Percentiles rank a stretch among this genome's conserved stretches.
Evolutionary conservation across 2,113 vertebrate genomes (phyloP).

Genomic region (Macquaria australasica): DNA sequence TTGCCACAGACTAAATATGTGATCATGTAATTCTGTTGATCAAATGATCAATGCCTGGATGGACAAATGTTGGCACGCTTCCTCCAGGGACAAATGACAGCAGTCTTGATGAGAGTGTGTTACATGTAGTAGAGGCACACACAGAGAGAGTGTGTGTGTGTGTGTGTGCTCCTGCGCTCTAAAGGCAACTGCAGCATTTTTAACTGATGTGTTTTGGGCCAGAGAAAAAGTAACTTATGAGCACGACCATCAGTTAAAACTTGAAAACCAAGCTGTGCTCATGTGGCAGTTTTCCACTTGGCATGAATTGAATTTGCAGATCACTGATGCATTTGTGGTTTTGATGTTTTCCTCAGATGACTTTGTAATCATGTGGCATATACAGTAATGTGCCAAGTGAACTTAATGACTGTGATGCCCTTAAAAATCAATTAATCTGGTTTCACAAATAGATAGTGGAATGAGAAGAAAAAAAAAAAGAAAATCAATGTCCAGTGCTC

Average conservation of each 20-base stretch:
- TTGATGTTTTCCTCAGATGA: slow-evolving; percentile 17
- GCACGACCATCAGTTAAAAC: neutral
- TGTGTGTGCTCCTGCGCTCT: neutral
- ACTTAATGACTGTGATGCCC: neutral
- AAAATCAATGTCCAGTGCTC: neutral
- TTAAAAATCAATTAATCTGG: slow-evolving; percentile 24
- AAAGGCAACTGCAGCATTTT: neutral
- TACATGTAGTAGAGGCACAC: neutral
- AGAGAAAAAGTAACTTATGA: neutral
- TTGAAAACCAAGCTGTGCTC: neutral
- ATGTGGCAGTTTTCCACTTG: neutral
- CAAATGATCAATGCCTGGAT: neutral
- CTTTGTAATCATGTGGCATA: slow-evolving; percentile 19
- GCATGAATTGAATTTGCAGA: neutral
- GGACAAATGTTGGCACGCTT: neutral
- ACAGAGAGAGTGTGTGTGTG: neutral
- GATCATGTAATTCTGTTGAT: neutral
- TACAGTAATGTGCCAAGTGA: neutral
- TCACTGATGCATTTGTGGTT: neutral
- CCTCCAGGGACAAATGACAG: neutral
- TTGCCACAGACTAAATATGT: neutral
- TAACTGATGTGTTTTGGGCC: neutral
- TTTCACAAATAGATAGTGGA: neutral
- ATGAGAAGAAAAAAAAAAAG: too few species aligned
- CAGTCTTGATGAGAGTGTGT: neutral